These are phyloP conservation scores for Labeo catla DNA, from an alignment of 2,113 vertebrate species.

Conservation along the genomic window DNA sequence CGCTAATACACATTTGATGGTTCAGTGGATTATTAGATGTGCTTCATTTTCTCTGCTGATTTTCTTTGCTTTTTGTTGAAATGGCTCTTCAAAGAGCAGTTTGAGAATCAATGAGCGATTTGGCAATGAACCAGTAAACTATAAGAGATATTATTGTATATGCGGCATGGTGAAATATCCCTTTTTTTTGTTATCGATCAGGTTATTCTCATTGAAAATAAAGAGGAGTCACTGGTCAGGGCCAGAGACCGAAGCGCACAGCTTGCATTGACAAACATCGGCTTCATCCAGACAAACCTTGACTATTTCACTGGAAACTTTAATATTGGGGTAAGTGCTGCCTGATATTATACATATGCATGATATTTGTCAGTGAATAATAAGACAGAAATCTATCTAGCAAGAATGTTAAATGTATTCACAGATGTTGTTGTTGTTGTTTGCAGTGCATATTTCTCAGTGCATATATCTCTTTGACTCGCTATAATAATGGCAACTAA, in stretches of 20 bases:
- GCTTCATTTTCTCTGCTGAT: neutral
- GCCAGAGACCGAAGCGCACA: slow-evolving; percentile 85
- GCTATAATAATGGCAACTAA: neutral
- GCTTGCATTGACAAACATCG: slow-evolving; percentile 87
- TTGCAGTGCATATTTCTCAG: neutral
- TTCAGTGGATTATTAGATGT: slow-evolving; percentile 19
- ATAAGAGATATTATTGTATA: neutral
- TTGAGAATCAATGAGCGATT: neutral
- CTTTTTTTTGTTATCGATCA: slow-evolving; percentile 62
- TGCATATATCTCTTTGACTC: neutral
- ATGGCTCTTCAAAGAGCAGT: neutral
- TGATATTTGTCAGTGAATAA: neutral
- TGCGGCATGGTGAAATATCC: neutral
- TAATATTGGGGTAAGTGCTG: slow-evolving; percentile 89
- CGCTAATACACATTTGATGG: neutral
- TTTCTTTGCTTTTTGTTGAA: neutral
- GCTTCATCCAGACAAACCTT: slow-evolving; percentile 95
- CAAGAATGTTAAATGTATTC: neutral
- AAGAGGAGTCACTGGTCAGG: slow-evolving; percentile 91
- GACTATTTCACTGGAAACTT: slow-evolving; percentile 93
- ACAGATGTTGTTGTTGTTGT: neutral
- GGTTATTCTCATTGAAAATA: slow-evolving; percentile 95
- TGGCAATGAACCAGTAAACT: neutral
- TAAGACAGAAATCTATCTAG: neutral
- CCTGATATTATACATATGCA: neutral